phyloP scores from a whole-genome alignment of 2,113 vertebrate species.

The Sylvicapra grimmia region DNA sequence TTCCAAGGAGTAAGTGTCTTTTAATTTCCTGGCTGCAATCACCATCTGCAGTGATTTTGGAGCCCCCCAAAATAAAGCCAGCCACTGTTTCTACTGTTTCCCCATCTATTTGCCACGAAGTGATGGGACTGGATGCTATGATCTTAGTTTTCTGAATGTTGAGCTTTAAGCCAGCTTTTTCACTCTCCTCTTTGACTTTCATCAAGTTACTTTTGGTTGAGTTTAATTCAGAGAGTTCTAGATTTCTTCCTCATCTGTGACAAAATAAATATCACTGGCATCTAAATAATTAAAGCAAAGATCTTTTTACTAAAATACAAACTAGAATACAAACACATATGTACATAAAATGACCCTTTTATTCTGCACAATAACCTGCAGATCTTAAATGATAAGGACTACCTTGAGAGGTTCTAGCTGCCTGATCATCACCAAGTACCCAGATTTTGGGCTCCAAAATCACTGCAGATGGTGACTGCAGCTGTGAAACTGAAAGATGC shows the following conservation, averaged over 20 bases:
- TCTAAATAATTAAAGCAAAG: background rate
- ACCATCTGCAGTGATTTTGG: background rate
- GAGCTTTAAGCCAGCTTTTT: background rate
- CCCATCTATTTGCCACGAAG: background rate
- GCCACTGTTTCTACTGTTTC: background rate
- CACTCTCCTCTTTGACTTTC: background rate
- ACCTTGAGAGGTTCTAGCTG: background rate
- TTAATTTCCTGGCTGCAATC: background rate
- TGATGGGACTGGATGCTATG: background rate
- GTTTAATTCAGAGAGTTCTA: background rate
- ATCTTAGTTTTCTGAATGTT: background rate
- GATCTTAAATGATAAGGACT: background rate
- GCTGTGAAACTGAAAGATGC: background rate
- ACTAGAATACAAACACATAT: background rate
- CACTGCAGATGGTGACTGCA: background rate
- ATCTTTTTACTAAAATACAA: background rate
- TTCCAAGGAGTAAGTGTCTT: background rate
- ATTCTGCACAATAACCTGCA: background rate
- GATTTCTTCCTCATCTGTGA: background rate
- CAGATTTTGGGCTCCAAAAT: background rate
- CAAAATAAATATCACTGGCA: background rate
- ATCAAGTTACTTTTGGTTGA: background rate
- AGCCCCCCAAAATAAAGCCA: fast-evolving
- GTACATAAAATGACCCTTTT: background rate
- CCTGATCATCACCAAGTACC: background rate